Conservation (phyloP, 1,140 invertebrate species). For the Rhopalosiphum padi region DNA sequence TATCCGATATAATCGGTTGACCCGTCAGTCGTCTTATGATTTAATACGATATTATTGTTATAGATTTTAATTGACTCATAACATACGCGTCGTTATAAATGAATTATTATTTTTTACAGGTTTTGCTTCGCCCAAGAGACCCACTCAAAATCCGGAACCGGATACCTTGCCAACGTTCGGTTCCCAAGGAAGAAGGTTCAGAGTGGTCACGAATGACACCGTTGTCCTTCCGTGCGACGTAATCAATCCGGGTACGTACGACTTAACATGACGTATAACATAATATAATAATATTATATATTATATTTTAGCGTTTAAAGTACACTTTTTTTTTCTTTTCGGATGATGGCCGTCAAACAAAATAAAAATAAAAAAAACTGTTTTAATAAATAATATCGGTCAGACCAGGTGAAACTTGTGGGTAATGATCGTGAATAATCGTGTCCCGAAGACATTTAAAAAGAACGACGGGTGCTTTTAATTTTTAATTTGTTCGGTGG, state of each 20-base stretch:
- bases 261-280: neutral
- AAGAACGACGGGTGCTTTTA: constrained; percentile 28
- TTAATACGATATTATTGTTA: no score
- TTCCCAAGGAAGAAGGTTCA: constrained; percentile 64
- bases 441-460: constrained; percentile 48
- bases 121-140: constrained; percentile 22
- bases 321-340: neutral
- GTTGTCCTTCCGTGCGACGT: constrained; percentile 65
- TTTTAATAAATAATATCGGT: constrained; percentile 31
- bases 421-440: constrained; percentile 29
- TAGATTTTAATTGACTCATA: no score
- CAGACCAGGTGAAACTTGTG: neutral
- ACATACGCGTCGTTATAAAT: no score
- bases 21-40: no score
- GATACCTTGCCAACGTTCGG: constrained; percentile 64
- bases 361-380: neutral
- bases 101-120: neutral
- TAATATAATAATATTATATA: neutral
- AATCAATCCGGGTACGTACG: constrained; percentile 63
- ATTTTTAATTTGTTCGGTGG: constrained; percentile 51
- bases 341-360: neutral
- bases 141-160: neutral
- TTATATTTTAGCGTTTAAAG: neutral
- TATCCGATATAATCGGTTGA: no score
- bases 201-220: constrained; percentile 63